Evolutionary conservation across 2,113 vertebrate species (phyloP).

Genomic region (Alces alces): DNA sequence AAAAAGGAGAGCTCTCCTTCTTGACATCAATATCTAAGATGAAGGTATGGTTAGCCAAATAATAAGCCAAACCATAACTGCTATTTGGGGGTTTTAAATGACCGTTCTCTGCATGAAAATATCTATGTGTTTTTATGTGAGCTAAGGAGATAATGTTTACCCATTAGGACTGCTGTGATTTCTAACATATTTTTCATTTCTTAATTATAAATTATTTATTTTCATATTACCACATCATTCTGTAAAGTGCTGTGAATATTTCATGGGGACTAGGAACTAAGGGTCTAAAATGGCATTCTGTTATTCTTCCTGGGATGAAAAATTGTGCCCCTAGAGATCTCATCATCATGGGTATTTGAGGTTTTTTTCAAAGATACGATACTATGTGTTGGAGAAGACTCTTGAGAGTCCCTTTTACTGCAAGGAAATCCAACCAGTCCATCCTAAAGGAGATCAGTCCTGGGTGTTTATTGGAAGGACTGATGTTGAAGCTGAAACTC

Average conservation of each 20-base stretch:
- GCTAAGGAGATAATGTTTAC: background rate
- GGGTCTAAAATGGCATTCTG: background rate
- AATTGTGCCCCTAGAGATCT: background rate
- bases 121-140: background rate
- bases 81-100: background rate
- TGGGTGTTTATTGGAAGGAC: background rate
- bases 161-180: background rate
- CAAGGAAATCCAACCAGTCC: background rate
- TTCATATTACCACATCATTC: background rate
- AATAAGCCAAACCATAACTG: background rate
- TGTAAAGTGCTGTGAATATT: slow-evolving; percentile 22
- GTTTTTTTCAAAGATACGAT: background rate
- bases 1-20: background rate
- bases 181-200: background rate
- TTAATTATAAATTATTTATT: slow-evolving; percentile 36
- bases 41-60: background rate
- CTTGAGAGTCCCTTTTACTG: background rate
- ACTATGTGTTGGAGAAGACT: background rate
- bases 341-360: background rate
- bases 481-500: background rate
- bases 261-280: background rate
- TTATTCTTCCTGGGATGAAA: background rate
- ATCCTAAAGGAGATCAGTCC: background rate
- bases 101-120: background rate
- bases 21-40: background rate